Base-by-base conservation (phyloP, 2,797 vertebrate species). In the Eutrigla gurnardus region DNA sequence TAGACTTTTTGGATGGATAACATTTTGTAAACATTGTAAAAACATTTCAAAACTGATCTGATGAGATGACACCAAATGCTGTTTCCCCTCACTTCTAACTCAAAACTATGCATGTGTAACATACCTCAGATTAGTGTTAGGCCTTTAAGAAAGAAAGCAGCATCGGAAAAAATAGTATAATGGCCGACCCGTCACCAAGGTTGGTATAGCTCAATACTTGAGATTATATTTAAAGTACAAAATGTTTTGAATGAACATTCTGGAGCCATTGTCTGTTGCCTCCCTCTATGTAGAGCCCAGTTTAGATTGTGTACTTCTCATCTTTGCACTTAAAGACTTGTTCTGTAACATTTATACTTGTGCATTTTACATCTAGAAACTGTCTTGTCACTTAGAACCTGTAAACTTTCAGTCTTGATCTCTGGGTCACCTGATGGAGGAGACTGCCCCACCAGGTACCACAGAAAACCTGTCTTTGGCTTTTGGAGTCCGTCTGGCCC, bases 381-480 rank as follows among this genome's bases (percentile, higher is more conserved):
- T 5, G 36, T 63, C 4, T 36, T 17, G n/a, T 65, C 6, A 15
- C 4, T 40, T 47, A 2, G 1, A 60, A 65, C 18, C 17, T 47
- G 37, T 57, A 32, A 42, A 50, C 53, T 17, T 52, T 33, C 15
- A 6, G 4, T 57, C 40, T 69, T 15, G 18, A 49, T 25, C 33
- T 59, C 14, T 65, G 32, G 33, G 39, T 93, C 81, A 92, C 71
- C 72, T 87, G 35, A 43, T 76, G 40, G 80, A 83, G 36, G 75
- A 25, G 7, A 83, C 43, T 0, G 78, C 68, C 5, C 89, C 92
- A 70, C 88, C 82, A 15, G 93, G 93, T 12, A 93, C 80, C 58
- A 88, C 55, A 25, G 92, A 91, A 72, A 92, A 90, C 45, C 78
- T 84, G 75, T 93, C 92, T 39, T 89, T 93, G 37, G 86, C 75